Evolutionary conservation across 1,140 invertebrate species (phyloP).

Genomic region (Eupristina koningsbergeri): DNA sequence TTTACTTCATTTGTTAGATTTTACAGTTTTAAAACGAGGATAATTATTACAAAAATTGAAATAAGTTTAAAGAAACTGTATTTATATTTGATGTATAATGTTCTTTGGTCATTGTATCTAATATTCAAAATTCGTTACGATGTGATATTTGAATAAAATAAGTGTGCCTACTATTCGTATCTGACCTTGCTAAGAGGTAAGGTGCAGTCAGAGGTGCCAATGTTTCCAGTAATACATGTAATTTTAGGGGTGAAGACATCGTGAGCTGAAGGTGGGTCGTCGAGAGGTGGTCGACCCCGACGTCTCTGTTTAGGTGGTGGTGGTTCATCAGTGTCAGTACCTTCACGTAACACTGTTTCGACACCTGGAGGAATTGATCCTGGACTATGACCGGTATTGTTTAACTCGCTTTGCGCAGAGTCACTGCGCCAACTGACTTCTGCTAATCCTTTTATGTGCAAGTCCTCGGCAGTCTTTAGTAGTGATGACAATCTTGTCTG

Average conservation of each 20-base stretch:
- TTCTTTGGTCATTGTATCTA: too few relatives aligned
- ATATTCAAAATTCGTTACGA: background rate
- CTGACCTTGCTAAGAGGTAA: slow-evolving; percentile 66
- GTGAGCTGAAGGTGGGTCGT: slow-evolving; percentile 76
- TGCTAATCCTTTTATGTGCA: slow-evolving; percentile 91
- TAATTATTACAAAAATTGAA: too few relatives aligned
- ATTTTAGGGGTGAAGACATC: slow-evolving; percentile 75
- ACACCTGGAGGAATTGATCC: slow-evolving; percentile 55
- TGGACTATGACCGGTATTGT: slow-evolving; percentile 58
- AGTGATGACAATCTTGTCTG: slow-evolving; percentile 81
- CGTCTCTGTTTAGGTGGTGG: slow-evolving; percentile 70
- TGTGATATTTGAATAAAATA: background rate
- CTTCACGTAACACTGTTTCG: slow-evolving; percentile 71
- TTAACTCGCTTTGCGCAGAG: slow-evolving; percentile 69
- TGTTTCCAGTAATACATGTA: slow-evolving; percentile 73
- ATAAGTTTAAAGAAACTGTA: too few relatives aligned
- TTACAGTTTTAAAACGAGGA: too few relatives aligned
- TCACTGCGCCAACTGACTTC: slow-evolving; percentile 88
- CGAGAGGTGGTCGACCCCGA: slow-evolving; percentile 77
- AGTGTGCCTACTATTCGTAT: background rate
- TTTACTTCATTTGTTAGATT: too few relatives aligned
- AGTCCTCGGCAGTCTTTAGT: slow-evolving; percentile 91
- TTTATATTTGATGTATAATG: too few relatives aligned
- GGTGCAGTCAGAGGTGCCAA: slow-evolving; percentile 63
- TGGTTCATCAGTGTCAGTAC: slow-evolving; percentile 59